Conservation (phyloP, 2,888 invertebrate genomes). For the Mycalesis mineus region DNA sequence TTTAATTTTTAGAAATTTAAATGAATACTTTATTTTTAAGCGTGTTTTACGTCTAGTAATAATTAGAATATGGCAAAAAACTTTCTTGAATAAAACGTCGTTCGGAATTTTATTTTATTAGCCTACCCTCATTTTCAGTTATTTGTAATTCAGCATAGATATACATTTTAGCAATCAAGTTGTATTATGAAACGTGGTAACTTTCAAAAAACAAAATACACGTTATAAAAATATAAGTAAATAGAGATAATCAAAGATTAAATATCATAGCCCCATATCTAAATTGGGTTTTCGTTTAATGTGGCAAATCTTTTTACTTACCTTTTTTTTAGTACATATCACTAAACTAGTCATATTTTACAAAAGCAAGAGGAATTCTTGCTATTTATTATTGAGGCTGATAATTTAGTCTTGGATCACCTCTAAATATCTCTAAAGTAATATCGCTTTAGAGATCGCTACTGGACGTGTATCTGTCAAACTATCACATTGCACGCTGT, state of each 20-base stretch:
- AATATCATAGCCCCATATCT: too few relatives aligned
- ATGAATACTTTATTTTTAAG: too few relatives aligned
- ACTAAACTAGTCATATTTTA: not conserved
- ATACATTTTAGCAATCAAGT: not conserved
- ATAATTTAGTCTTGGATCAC: not conserved
- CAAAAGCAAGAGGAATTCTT: not conserved
- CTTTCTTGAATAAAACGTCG: too few relatives aligned
- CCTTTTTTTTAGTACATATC: too few relatives aligned
- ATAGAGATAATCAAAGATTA: not conserved
- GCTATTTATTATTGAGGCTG: too few relatives aligned
- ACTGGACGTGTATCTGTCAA: conserved; percentile 42
- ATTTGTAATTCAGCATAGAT: not conserved
- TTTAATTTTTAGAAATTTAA: too few relatives aligned
- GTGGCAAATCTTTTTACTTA: too few relatives aligned
- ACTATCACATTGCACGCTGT: conserved; percentile 47
- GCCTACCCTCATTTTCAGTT: not conserved
- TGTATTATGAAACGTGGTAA: not conserved
- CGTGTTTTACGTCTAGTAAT: too few relatives aligned
- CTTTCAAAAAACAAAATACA: not conserved
- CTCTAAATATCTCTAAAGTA: conserved; percentile 12
- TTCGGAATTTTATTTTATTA: too few relatives aligned
- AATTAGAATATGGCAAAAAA: too few relatives aligned
- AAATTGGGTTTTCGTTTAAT: too few relatives aligned
- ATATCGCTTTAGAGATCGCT: conserved; percentile 26
- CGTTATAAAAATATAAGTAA: not conserved